Base-by-base conservation (phyloP, 2,888 invertebrate genomes). In the Dermolepida albohirtum region DNA sequence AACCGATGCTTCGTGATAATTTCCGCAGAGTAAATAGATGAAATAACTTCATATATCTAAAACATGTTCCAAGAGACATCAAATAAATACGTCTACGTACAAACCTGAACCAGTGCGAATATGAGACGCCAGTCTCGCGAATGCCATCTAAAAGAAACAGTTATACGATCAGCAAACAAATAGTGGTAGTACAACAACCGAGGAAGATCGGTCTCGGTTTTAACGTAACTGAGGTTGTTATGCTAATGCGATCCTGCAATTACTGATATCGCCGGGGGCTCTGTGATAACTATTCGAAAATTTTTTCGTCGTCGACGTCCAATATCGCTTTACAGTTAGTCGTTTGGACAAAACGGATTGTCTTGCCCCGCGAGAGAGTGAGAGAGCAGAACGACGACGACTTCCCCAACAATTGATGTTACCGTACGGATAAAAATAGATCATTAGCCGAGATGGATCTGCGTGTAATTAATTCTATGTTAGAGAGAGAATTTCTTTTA, bases 221-320 rank as follows among this genome's bases (percentile, higher is more conserved):
- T 47, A 62, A 62, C 59, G 49, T 62, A 62, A 62, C 59, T 39
- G 59, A 47, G 59, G 59, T 62, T 62, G 59, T 47, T 62, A 62
- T 62, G 59, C 59, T 62, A 62, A 62, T 62, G 47, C 59, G 59
- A 62, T 62, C 59, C 49, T 62, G 59, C 59, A 62, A 62, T 62
- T 62, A 62, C 59, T 47, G 59, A 49, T 62, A 39, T 17, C 47
- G 59, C 59, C 47, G 16, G 12, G 16, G 59, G 59, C 49, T 16
- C 34, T 17, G 34, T 49, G 59, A 62, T 62, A 62, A 62, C 47
- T 62, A 62, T 62, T 62, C 17, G 59, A 41, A 54, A 47, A 39
- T 62, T 62, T 62, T 62, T 47, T 41, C 41, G 59, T 49, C 49
- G 34, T 11, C 59, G 47, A 34, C 39, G 47, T 49, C 49, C 59